phyloP scores from a whole-genome alignment of 2,797 vertebrate species.

The Paedocypris micromegethes region DNA sequence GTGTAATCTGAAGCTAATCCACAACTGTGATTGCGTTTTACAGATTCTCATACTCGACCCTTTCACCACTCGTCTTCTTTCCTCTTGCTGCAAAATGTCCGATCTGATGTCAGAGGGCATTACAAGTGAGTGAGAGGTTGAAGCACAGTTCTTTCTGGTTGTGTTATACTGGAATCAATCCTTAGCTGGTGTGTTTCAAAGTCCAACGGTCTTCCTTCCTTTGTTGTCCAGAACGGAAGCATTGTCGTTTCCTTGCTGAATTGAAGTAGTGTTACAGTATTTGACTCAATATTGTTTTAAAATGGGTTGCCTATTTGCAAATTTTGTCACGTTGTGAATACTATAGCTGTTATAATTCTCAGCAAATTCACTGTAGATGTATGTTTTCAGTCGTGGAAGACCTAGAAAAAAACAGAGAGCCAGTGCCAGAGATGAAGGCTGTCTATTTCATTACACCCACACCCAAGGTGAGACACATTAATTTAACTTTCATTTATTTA shows the following conservation, averaged over 20 bases:
- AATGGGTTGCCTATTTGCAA: neutral
- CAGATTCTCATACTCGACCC: conserved; percentile 90
- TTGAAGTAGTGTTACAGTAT: neutral
- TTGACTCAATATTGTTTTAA: neutral
- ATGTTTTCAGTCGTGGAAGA: conserved; percentile 84
- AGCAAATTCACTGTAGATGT: too few relatives aligned
- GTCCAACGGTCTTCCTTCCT: conserved; percentile 16
- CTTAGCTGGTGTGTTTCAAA: neutral
- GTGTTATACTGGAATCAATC: neutral
- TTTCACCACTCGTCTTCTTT: conserved; percentile 88
- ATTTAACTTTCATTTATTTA: neutral
- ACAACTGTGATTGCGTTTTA: neutral
- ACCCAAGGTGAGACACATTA: conserved; percentile 67
- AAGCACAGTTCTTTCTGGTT: neutral
- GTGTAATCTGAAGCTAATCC: too few relatives aligned
- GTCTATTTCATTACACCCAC: conserved; percentile 95
- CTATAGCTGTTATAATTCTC: too few relatives aligned
- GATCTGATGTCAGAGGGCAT: conserved; percentile 87
- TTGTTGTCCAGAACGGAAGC: conserved; percentile 24
- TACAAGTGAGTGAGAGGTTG: conserved; percentile 72
- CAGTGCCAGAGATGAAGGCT: conserved; percentile 89
- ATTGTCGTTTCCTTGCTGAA: conserved; percentile 7
- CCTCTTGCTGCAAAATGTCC: conserved; percentile 92
- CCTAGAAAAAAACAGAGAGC: conserved; percentile 87
- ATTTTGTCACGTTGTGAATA: too few relatives aligned